Evolutionary conservation across 2,797 vertebrate species (phyloP).

Genomic region (Tarsius wallacei): DNA sequence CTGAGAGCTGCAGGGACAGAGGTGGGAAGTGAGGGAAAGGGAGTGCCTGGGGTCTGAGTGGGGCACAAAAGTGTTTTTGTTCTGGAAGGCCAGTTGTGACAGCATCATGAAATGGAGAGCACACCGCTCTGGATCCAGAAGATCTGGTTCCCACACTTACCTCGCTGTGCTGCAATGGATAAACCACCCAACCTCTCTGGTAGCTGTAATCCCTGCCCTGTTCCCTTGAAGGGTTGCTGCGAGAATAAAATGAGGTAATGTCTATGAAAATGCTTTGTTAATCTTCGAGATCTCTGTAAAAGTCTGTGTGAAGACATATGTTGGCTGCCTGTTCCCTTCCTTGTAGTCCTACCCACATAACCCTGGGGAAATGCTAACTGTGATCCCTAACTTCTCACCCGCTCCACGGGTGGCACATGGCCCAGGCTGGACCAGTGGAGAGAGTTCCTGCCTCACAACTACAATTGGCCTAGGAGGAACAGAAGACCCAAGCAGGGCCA

Average conservation of each 20-base stretch:
- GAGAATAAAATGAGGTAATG: neutral
- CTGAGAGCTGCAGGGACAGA: neutral
- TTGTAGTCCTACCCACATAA: fast-evolving
- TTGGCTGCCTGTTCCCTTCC: neutral
- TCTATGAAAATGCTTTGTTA: neutral
- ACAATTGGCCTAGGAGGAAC: neutral
- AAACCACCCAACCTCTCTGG: neutral
- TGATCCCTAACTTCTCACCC: too few species aligned
- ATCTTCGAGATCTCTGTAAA: neutral
- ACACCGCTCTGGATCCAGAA: fast-evolving
- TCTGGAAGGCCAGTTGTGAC: neutral
- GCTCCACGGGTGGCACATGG: neutral
- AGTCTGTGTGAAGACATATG: fast-evolving
- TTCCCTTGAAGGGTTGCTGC: neutral
- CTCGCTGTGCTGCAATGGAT: neutral
- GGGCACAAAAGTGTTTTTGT: too few species aligned
- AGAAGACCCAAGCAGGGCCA: neutral
- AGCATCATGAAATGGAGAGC: neutral
- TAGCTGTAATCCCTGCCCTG: neutral
- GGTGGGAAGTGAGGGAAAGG: neutral
- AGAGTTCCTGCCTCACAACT: neutral
- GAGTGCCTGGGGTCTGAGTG: fast-evolving
- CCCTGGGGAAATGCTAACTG: neutral
- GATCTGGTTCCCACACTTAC: fast-evolving
- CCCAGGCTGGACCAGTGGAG: neutral